Evolutionary conservation across 2,888 invertebrate genomes (phyloP).

Genomic region (Tenthredo scrophulariae): DNA sequence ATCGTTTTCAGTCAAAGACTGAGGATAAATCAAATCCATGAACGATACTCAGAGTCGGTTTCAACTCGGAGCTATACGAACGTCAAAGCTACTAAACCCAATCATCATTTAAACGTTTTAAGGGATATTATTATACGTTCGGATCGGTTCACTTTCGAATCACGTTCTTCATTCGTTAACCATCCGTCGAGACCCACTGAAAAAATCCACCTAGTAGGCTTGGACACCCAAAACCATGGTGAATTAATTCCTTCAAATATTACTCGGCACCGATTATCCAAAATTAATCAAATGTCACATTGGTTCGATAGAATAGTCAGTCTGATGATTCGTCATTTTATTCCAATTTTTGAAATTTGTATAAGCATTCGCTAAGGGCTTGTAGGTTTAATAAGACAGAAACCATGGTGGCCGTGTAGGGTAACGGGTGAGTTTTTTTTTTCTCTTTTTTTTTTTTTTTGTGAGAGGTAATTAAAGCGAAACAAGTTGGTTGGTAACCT

Average conservation of each 20-base stretch:
- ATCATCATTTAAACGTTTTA: neutral
- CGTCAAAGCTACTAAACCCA: neutral
- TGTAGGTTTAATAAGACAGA: neutral
- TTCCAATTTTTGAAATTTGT: neutral
- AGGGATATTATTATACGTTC: neutral
- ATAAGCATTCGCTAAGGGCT: neutral
- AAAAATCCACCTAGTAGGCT: neutral
- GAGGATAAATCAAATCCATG: constrained; percentile 23
- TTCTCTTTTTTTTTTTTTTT: neutral
- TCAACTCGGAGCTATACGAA: neutral
- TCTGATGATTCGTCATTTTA: no score
- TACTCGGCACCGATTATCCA: no score
- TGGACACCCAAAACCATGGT: no score
- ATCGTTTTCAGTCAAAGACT: constrained; percentile 33
- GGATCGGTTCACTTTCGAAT: neutral
- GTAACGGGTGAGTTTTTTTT: neutral
- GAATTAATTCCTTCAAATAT: no score
- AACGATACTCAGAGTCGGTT: neutral
- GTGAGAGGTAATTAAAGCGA: constrained; percentile 39
- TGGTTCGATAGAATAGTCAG: neutral
- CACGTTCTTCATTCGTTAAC: neutral
- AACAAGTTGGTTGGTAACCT: constrained; percentile 45
- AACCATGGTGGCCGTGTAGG: neutral
- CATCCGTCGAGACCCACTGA: neutral
- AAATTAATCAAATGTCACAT: no score